Conservation (phyloP, 2,888 invertebrate genomes). For the Rhamphomyia laevipes region DNA sequence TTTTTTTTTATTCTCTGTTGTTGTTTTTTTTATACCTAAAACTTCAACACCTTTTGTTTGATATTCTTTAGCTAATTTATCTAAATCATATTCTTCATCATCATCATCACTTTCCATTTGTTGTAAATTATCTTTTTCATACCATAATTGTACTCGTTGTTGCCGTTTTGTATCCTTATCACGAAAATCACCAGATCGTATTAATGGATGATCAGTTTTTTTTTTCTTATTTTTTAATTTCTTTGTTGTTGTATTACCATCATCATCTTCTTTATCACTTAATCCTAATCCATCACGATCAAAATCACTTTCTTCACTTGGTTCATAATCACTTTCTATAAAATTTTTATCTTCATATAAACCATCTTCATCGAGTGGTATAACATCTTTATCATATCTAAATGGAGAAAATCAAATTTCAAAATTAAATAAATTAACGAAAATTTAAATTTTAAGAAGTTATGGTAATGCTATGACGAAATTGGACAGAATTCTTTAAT, state of each 20-base stretch:
- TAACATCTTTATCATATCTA: slow-evolving; percentile 49
- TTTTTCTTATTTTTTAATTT: slow-evolving; percentile 27
- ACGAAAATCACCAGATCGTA: slow-evolving; percentile 68
- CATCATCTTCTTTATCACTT: slow-evolving; percentile 50
- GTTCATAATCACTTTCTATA: slow-evolving; percentile 26
- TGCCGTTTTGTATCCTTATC: slow-evolving; percentile 60
- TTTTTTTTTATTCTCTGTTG: slow-evolving; percentile 1
- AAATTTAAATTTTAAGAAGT: too few relatives aligned
- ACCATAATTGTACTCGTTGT: slow-evolving; percentile 77
- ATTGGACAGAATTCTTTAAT: too few relatives aligned
- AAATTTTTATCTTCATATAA: slow-evolving; percentile 46
- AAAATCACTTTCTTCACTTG: slow-evolving; percentile 28
- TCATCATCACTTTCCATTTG: slow-evolving; percentile 69
- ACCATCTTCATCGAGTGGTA: slow-evolving; percentile 55
- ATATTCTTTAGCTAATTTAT: slow-evolving; percentile 59
- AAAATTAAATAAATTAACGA: too few relatives aligned
- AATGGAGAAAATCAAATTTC: slow-evolving; percentile 28
- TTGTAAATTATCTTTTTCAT: slow-evolving; percentile 73
- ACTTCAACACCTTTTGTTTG: slow-evolving; percentile 54
- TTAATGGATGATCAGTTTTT: slow-evolving; percentile 50
- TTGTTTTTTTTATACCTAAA: slow-evolving; percentile 25
- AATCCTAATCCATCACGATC: slow-evolving; percentile 42
- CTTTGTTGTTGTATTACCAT: slow-evolving; percentile 30
- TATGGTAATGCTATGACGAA: too few relatives aligned
- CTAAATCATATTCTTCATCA: slow-evolving; percentile 79